Evolutionary conservation across 1,140 invertebrate species (phyloP), one percentile per base, ranked within the genome.

Genomic region (Cyclargus thomasi): DNA sequence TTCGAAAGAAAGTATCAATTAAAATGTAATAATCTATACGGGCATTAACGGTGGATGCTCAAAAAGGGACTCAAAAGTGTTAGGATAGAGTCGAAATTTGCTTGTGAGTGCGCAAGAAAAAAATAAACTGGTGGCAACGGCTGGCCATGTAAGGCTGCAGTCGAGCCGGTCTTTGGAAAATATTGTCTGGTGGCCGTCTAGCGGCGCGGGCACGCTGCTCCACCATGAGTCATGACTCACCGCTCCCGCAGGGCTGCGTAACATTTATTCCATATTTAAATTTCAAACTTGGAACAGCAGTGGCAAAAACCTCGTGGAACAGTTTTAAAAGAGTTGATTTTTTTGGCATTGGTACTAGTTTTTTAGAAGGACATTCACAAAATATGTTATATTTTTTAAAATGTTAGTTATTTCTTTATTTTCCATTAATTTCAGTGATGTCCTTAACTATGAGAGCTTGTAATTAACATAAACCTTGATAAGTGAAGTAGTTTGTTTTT

Each of bases 141-240:
- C 69, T 70, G 72, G 62, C 74, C 76, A 74, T 74, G 76, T 80
- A 73, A 67, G 76, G 75, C 62, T 64, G 67, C 68, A 68, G 72
- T 67, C 77, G 64, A 67, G 72, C 69, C 70, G 69, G 67, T 69
- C 75, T 73, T 80, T 82, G 77, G 78, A 80, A 79, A 82, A 81
- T 83, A 82, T 79, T 78, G 85, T 88, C 86, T 88, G 83, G 71
- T 65, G 70, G 75, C 69, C 80, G 86, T 88, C 86, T 88, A 88
- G 84, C 76, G 72, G 63, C 67, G 63, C 53, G 39, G 29, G 29
- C 29, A 16, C 39, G 39, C 39, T 47, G 39, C 11, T 47, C 39
- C 39, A 18, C 1, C 66, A 67, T 88, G 85, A 86, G 74, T 86
- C 84, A 86, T 88, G 85, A 86, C 74, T 86, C 84, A 86, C 66